Evolutionary conservation across 2,888 invertebrate genomes (phyloP).

Genomic region (Psylliodes chrysocephalus): DNA sequence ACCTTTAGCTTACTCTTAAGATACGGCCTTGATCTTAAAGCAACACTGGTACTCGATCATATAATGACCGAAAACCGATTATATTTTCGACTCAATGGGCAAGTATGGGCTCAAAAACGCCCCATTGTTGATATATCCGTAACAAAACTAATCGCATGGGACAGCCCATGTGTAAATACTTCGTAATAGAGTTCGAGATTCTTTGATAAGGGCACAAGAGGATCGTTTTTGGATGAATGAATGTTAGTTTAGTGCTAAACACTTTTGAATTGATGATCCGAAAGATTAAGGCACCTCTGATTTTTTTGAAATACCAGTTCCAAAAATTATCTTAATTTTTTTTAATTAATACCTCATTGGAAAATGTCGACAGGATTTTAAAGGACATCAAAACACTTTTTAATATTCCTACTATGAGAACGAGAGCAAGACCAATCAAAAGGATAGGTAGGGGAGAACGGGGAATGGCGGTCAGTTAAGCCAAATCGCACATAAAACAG

Average conservation of each 20-base stretch:
- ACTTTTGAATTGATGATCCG: constrained; percentile 45
- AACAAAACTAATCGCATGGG: constrained; percentile 60
- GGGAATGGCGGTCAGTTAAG: no score
- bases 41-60: constrained; percentile 27
- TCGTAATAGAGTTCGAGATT: constrained; percentile 36
- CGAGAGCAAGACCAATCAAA: no score
- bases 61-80: constrained; percentile 39
- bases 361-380: no score
- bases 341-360: no score
- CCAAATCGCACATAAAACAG: no score
- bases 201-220: constrained; percentile 27
- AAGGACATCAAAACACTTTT: no score
- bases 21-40: neutral
- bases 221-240: constrained; percentile 32
- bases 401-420: no score
- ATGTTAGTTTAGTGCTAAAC: constrained; percentile 48
- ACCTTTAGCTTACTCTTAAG: no score
- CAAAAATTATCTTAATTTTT: no score
- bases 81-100: constrained; percentile 49
- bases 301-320: constrained; percentile 16
- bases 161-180: constrained; percentile 60
- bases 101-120: constrained; percentile 50
- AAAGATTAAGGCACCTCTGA: constrained; percentile 47
- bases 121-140: constrained; percentile 57
- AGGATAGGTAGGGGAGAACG: no score